Evolutionary conservation across 2,113 vertebrate genomes (phyloP).

Genomic region (Orientallactaga bullata): DNA sequence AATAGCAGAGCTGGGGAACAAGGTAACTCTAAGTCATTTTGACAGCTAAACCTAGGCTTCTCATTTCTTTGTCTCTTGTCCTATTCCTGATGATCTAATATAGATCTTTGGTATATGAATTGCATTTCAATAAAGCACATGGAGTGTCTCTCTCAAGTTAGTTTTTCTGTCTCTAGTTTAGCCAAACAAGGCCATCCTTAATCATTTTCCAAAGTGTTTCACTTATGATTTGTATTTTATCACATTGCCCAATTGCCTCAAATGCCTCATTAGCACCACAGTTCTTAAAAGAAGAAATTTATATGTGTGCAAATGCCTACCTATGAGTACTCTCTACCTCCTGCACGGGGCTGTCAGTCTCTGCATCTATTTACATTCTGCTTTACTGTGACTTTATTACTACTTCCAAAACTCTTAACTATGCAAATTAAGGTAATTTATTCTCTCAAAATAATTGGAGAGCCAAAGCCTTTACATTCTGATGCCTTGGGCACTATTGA

Average conservation of each 20-base stretch:
- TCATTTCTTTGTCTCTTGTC: not conserved
- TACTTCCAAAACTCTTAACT: not conserved
- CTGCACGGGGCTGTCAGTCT: not conserved
- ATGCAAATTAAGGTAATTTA: not conserved
- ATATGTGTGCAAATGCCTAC: not conserved
- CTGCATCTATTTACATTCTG: too few species aligned
- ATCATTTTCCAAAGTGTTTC: not conserved
- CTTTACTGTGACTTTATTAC: not conserved
- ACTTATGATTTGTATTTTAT: not conserved
- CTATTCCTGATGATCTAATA: not conserved
- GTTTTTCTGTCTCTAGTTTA: not conserved
- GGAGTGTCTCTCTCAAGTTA: not conserved
- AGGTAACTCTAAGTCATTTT: not conserved
- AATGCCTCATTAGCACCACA: not conserved
- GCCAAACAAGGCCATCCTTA: not conserved
- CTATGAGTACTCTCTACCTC: not conserved
- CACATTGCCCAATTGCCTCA: not conserved
- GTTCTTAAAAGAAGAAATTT: not conserved
- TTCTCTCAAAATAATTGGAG: not conserved
- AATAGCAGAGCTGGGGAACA: not conserved
- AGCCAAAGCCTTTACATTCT: not conserved
- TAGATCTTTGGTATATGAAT: not conserved
- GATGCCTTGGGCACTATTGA: not conserved
- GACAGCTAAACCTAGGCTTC: not conserved
- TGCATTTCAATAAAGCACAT: not conserved